Conservation (phyloP, 2,888 invertebrate genomes). For the Troides aeacus region DNA sequence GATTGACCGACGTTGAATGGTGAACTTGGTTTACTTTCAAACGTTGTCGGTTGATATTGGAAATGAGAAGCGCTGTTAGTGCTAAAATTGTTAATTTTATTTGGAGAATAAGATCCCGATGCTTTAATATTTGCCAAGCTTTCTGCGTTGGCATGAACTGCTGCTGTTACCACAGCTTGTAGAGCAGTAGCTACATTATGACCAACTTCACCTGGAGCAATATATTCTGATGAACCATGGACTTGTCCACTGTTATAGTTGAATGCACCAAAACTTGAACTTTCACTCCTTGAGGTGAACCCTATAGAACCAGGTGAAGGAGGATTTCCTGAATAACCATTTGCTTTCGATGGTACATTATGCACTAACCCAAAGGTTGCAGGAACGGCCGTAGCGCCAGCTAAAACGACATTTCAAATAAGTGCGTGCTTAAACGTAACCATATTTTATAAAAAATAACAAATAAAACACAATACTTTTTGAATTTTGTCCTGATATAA, state of each 20-base stretch:
- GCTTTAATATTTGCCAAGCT: background rate
- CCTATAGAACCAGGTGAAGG: conserved; percentile 68
- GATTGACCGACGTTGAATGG: background rate
- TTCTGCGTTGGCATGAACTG: conserved; percentile 1
- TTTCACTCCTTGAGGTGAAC: conserved; percentile 66
- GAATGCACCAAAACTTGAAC: conserved; percentile 65
- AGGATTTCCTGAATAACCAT: conserved; percentile 69
- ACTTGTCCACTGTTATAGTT: conserved; percentile 46
- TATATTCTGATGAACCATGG: conserved; percentile 17
- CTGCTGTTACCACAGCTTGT: conserved; percentile 13
- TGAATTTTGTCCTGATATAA: too few relatives aligned
- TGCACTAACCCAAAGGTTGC: conserved; percentile 47
- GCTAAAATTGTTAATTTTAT: conserved; percentile 26
- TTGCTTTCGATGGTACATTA: conserved; percentile 47
- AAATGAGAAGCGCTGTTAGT: conserved; percentile 20
- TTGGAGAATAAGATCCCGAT: conserved; percentile 20
- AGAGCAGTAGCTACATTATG: conserved; percentile 5
- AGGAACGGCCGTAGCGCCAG: conserved; percentile 55
- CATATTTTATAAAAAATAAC: too few relatives aligned
- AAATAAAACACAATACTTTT: background rate
- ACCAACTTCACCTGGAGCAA: conserved; percentile 6
- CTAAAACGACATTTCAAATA: conserved; percentile 40
- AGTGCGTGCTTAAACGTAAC: background rate
- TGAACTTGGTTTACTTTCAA: conserved; percentile 10
- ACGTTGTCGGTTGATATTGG: conserved; percentile 4